Evolutionary conservation across 2,888 invertebrate genomes (phyloP), one percentile per base, ranked within the genome.

Genomic region (Uloborus plumipes): DNA sequence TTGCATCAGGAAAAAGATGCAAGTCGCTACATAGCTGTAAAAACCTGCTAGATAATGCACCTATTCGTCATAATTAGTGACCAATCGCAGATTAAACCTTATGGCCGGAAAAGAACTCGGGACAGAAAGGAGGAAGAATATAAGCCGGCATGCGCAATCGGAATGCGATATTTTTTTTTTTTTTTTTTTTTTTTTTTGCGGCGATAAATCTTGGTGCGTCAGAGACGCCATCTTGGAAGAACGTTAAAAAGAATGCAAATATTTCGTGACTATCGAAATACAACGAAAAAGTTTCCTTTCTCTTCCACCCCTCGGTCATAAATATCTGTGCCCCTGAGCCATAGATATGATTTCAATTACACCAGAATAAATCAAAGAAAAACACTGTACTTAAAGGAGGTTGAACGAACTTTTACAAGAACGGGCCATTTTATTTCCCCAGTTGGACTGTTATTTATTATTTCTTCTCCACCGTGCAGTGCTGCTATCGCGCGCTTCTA

Each of bases 341-440:
- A 51, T 47, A 81, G 80, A 81, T 81, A 81, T 81, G 74, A 81
- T 81, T 81, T 81, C 80, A 81, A 81, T 81, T 81, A 74, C 74
- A 81, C 64, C 51, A 39, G 80, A 74, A 81, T 81, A 81, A 81
- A 81, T 81, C 80, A 74, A 69, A 49, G 64, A 64, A 65, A 74
- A 81, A 81, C 62, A 70, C 80, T 73, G 73, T 69, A 73, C 74
- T 81, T 70, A 74, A 75, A 61, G 49, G 39, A 69, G 58, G 80
- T 81, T 81, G 80, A 81, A 81, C 70, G 80, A 73, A 74, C 80
- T 70, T 64, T 49, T 51, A 70, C 55, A 65, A 65, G 64, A 64
- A 26, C 22, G 73, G 26, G 26, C 31, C 64, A 65, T 81, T 81
- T 64, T 70, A 79, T 79, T 79, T 66, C 66, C 53, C 20, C 69